A percentile compares a stretch with the other conserved stretches of the same genome.
Conservation (phyloP, 2,888 invertebrate species). For the Mechanitis messenoides region DNA sequence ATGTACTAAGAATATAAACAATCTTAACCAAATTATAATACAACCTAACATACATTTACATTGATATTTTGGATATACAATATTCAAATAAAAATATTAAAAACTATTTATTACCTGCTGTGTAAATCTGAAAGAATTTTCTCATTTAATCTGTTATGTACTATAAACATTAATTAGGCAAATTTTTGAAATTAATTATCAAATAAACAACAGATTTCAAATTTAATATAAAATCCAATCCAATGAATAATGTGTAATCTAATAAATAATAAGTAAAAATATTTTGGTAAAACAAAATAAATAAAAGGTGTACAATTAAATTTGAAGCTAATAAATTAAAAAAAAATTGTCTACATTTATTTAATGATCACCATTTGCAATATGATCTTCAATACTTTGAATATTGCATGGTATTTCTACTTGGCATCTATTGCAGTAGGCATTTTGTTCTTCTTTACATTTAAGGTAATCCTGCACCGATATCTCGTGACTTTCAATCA, state of each 20-base stretch:
- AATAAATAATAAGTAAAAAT: too few relatives aligned
- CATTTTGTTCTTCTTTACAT: slow-evolving; percentile 48
- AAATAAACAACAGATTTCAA: too few relatives aligned
- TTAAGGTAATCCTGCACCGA: slow-evolving; percentile 45
- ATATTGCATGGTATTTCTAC: slow-evolving; percentile 42
- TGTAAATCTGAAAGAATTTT: too few relatives aligned
- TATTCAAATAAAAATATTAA: too few relatives aligned
- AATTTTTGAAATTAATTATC: too few relatives aligned
- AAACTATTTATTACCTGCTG: too few relatives aligned
- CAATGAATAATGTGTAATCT: too few relatives aligned
- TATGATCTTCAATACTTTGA: slow-evolving; percentile 45
- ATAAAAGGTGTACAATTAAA: slow-evolving; percentile 5
- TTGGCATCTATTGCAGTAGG: slow-evolving; percentile 51
- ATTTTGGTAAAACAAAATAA: background rate
- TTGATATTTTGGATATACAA: background rate
- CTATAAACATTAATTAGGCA: too few relatives aligned
- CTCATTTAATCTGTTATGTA: too few relatives aligned
- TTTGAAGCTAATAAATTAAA: slow-evolving; percentile 5
- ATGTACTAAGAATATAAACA: slow-evolving; percentile 7
- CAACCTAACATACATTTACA: background rate
- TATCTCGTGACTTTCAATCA: slow-evolving; percentile 45
- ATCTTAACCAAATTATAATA: background rate
- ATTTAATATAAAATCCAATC: too few relatives aligned
- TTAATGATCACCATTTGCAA: slow-evolving; percentile 49
- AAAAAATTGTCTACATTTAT: slow-evolving; percentile 37